Percentiles rank a stretch among this genome's conserved stretches.
phyloP scores from a whole-genome alignment of 2,888 invertebrate genomes.

The Caenorhabditis afra region DNA sequence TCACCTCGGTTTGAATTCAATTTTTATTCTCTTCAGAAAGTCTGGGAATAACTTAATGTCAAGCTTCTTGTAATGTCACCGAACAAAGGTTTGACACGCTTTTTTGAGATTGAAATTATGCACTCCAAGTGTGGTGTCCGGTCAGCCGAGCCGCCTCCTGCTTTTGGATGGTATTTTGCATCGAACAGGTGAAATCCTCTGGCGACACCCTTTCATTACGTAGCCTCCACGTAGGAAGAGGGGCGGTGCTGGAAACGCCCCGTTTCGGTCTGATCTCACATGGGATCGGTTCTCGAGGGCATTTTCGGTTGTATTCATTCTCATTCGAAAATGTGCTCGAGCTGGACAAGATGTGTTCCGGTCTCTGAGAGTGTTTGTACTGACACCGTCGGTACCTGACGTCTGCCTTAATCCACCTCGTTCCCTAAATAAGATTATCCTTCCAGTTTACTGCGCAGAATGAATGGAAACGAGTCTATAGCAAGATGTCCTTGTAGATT shows the following conservation, averaged over 20 bases:
- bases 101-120: slow-evolving; percentile 8
- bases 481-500: not conserved
- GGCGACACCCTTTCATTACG: slow-evolving; percentile 12
- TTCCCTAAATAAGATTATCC: too few relatives aligned
- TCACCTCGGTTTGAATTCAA: too few relatives aligned
- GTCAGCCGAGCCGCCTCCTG: slow-evolving; percentile 3
- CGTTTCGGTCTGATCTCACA: slow-evolving; percentile 38
- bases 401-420: too few relatives aligned
- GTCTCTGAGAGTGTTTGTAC: too few relatives aligned
- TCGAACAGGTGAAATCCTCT: slow-evolving; percentile 40
- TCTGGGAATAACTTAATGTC: too few relatives aligned
- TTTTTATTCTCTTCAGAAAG: too few relatives aligned
- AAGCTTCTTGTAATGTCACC: too few relatives aligned
- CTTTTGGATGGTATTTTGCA: slow-evolving; percentile 37
- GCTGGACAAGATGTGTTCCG: too few relatives aligned
- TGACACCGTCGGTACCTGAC: too few relatives aligned
- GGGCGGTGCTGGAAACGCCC: slow-evolving; percentile 42
- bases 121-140: slow-evolving; percentile 13
- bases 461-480: too few relatives aligned
- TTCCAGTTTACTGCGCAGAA: too few relatives aligned
- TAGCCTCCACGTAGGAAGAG: slow-evolving; percentile 37
- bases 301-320: not conserved
- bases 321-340: too few relatives aligned
- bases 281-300: not conserved
- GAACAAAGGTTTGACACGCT: slow-evolving; percentile 2